Percentiles rank a stretch among this genome's conserved stretches.
Conservation (phyloP, 1,140 invertebrate genomes). For the Brachionus paranguensis region DNA sequence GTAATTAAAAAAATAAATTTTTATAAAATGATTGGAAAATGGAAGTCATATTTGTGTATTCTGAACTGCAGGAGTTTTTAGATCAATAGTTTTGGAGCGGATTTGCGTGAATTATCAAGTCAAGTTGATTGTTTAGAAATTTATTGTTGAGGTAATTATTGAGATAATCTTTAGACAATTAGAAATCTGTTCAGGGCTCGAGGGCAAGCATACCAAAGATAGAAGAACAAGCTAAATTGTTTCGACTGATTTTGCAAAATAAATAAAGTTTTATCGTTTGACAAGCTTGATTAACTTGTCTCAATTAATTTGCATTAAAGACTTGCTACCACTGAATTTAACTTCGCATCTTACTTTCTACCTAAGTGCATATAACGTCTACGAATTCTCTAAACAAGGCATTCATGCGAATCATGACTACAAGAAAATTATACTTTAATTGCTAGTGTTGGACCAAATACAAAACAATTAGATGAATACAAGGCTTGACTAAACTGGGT, state of each 20-base stretch:
- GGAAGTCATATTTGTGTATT: background rate
- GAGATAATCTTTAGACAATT: background rate
- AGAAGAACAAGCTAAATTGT: background rate
- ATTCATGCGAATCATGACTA: constrained; percentile 1
- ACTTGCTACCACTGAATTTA: background rate
- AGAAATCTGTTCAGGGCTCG: background rate
- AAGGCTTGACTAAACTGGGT: constrained; percentile 17
- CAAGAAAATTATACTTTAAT: constrained; percentile 18
- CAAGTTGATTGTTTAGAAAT: background rate
- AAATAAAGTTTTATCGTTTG: constrained; percentile 2
- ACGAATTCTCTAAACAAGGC: constrained; percentile 4
- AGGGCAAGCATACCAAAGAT: background rate
- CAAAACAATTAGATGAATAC: background rate
- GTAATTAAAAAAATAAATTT: no score
- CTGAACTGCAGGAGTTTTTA: background rate
- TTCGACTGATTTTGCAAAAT: constrained; percentile 6
- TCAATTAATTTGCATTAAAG: constrained; percentile 15
- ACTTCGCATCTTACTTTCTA: background rate
- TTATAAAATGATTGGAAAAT: background rate
- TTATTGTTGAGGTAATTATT: background rate
- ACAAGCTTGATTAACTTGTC: constrained; percentile 31
- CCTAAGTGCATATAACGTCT: constrained; percentile 32
- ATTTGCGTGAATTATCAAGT: background rate
- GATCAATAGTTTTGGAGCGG: background rate
- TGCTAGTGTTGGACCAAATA: background rate